Evolutionary conservation across 2,797 vertebrate genomes (phyloP).

Genomic region (Lerista edwardsae): DNA sequence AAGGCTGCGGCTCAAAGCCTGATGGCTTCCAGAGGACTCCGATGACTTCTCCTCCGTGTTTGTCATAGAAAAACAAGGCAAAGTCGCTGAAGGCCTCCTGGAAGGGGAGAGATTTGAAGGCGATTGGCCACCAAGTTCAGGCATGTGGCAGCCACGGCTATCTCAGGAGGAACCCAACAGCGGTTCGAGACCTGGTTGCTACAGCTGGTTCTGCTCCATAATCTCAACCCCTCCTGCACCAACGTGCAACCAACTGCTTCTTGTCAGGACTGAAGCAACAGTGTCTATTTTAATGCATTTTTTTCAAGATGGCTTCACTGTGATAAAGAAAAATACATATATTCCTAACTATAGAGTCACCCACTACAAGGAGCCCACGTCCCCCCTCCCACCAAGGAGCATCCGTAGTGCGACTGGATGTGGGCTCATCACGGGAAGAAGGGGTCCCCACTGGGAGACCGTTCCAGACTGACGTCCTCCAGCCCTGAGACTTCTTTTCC

Average conservation of each 20-base stretch:
- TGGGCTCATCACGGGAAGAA: too few species aligned
- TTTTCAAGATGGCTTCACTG: not conserved
- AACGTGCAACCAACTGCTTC: not conserved
- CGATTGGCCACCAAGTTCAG: not conserved
- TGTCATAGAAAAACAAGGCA: conserved; percentile 94
- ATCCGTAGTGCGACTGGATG: too few species aligned
- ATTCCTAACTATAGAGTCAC: too few species aligned
- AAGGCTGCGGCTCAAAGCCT: conserved; percentile 86
- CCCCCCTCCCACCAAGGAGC: too few species aligned
- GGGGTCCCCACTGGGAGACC: too few species aligned
- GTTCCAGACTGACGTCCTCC: too few species aligned
- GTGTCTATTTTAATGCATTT: not conserved
- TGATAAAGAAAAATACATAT: too few species aligned
- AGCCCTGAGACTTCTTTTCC: too few species aligned
- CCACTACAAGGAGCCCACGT: too few species aligned
- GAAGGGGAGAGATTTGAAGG: conserved; percentile 20
- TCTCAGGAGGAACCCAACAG: not conserved
- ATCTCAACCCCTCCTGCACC: not conserved
- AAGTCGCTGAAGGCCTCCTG: conserved; percentile 90
- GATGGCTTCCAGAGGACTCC: conserved; percentile 94
- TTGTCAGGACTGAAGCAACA: not conserved
- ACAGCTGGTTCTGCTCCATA: not conserved
- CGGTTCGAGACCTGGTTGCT: not conserved
- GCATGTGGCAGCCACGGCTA: not conserved
- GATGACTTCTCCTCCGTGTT: conserved; percentile 89